A percentile compares a stretch with the other conserved stretches of the same genome.
Evolutionary conservation across 2,113 vertebrate species (phyloP).

Genomic region (Eleginops maclovinus): DNA sequence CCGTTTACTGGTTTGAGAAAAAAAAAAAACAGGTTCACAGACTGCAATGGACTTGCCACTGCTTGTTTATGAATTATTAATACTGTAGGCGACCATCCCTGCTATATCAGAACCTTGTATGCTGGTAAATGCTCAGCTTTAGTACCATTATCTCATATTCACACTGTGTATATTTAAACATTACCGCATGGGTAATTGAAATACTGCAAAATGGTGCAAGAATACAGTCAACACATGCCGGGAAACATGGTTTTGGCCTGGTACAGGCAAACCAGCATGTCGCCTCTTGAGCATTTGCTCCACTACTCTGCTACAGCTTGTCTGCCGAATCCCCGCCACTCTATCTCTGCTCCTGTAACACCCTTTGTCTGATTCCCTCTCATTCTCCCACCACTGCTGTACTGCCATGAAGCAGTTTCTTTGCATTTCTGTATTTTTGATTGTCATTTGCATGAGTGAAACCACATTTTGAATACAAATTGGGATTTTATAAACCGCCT

Average conservation of each 20-base stretch:
- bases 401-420: constrained; percentile 25
- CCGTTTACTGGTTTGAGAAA: too few relatives aligned
- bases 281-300: constrained; percentile 40
- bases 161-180: neutral
- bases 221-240: constrained; percentile 10
- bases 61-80: too few relatives aligned
- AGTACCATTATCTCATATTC: neutral
- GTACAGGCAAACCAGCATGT: constrained; percentile 16
- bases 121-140: constrained; percentile 14
- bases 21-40: too few relatives aligned
- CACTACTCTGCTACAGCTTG: constrained; percentile 30
- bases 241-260: constrained; percentile 21
- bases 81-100: too few relatives aligned
- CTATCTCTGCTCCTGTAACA: constrained; percentile 37
- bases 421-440: neutral
- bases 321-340: constrained; percentile 36
- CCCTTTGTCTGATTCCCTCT: constrained; percentile 23
- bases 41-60: too few relatives aligned
- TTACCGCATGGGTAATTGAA: neutral
- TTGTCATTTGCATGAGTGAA: neutral
- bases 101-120: neutral
- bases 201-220: constrained; percentile 20
- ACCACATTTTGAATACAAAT: neutral
- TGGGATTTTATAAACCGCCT: neutral
- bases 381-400: constrained; percentile 18